Evolutionary conservation across 2,888 invertebrate species (phyloP), one percentile per base, ranked within the genome.

Genomic region (Tinea semifulvella): DNA sequence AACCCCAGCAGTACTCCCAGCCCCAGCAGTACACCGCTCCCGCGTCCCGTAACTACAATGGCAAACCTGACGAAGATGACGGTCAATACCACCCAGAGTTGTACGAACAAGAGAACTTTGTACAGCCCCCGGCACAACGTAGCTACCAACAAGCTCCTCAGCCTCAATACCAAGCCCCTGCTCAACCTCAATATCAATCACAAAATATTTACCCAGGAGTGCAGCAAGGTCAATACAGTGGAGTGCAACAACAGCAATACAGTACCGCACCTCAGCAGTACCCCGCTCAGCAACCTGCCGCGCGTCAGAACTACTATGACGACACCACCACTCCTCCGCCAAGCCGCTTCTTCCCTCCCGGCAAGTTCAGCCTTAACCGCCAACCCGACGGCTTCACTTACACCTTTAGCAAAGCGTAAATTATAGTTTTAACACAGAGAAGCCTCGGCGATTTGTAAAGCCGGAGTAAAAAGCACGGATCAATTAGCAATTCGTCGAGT

Each of bases 301-400:
- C 53, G n/a, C 49, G 56, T 36, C 68, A 66, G 48, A 82, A 77
- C 45, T 84, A 86, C 63, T 84, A 86, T 63, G 83, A 82, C 59
- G 79, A 82, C 46, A 65, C 76, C 20, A 81, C 84, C 49, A 92
- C 92, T 44, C 89, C 85, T 49, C 77, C 86, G 19, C 90, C 92
- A 14, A 85, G 86, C 58, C 85, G 89, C 56, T 92, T 91, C 81
- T 90, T 89, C 65, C 92, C 92, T 44, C 92, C 93, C 20, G 94
- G 94, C 53, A 92, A 93, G 71, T 85, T 94, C 58, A 89, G 88
- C 55, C 83, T 94, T 55, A 93, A 92, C 82, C 84, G 94, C 63
- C 92, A 91, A 48, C 93, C 93, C 28, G 94, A 94, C 62, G 94
- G 94, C 60, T 94, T 88, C 81, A 90, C 91, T 58, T 94, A 92